Conservation (phyloP, 1,140 invertebrate species). For the Zophobas morio region DNA sequence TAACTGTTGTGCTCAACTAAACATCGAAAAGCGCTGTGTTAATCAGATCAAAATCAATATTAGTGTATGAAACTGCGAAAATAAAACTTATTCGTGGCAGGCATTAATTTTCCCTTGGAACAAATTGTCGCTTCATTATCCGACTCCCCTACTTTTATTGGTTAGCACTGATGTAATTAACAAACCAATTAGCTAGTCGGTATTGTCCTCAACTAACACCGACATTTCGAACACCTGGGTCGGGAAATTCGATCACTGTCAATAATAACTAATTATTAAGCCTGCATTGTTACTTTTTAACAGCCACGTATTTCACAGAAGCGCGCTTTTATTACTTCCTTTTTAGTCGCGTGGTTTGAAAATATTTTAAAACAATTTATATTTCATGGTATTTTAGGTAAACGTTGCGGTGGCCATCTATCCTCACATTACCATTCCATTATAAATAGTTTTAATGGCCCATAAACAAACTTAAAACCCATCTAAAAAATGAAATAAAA, state of each 20-base stretch:
- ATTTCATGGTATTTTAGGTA: slow-evolving; percentile 42
- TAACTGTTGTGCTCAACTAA: slow-evolving; percentile 26
- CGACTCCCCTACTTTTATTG: slow-evolving; percentile 43
- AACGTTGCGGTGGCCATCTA: slow-evolving; percentile 39
- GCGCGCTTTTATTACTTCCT: slow-evolving; percentile 27
- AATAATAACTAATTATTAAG: slow-evolving; percentile 37
- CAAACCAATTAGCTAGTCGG: slow-evolving; percentile 48
- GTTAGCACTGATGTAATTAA: slow-evolving; percentile 51
- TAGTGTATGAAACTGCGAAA: slow-evolving; percentile 9
- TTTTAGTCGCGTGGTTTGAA: slow-evolving; percentile 37
- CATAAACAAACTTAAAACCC: slow-evolving; percentile 38
- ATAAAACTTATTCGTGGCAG: slow-evolving; percentile 27
- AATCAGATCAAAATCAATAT: slow-evolving; percentile 42
- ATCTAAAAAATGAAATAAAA: slow-evolving; percentile 39
- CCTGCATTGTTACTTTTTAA: slow-evolving; percentile 19
- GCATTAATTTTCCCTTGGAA: slow-evolving; percentile 43
- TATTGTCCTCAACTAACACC: slow-evolving; percentile 36
- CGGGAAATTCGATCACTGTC: slow-evolving; percentile 44
- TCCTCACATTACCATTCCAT: slow-evolving; percentile 34
- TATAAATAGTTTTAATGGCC: slow-evolving; percentile 39
- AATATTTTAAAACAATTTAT: slow-evolving; percentile 27
- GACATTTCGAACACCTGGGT: slow-evolving; percentile 47
- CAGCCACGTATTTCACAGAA: slow-evolving; percentile 5
- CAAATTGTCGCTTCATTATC: slow-evolving; percentile 51
- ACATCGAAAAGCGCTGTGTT: slow-evolving; percentile 23